Evolutionary conservation across 1,140 invertebrate species (phyloP).

Genomic region (Drosophila kurseongensis): DNA sequence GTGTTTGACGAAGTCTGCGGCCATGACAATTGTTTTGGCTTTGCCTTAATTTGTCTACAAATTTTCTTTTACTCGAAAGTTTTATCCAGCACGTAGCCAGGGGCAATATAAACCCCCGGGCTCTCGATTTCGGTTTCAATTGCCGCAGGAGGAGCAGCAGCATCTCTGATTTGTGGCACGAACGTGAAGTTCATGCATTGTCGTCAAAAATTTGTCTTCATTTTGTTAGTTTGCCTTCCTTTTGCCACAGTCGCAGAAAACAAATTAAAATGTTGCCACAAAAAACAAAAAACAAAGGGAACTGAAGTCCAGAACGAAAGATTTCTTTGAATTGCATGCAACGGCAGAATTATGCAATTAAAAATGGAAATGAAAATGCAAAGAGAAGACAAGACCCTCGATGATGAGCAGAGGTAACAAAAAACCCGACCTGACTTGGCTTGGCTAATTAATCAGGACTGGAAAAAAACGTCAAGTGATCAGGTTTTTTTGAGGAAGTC

Average conservation of each 20-base stretch:
- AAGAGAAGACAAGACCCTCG: constrained; percentile 22
- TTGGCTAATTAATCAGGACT: constrained; percentile 51
- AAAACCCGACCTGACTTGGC: constrained; percentile 40
- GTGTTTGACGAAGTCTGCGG: constrained; percentile 60
- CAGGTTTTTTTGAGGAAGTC: constrained; percentile 21
- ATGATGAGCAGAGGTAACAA: constrained; percentile 29
- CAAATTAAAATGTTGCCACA: constrained; percentile 80
- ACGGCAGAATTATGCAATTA: constrained; percentile 78
- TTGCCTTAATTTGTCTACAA: constrained; percentile 81
- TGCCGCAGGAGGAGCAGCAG: constrained; percentile 40
- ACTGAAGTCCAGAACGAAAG: constrained; percentile 23
- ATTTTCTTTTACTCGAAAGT: constrained; percentile 58
- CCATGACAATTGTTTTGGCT: constrained; percentile 65
- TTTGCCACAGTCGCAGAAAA: constrained; percentile 32
- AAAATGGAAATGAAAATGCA: constrained; percentile 73
- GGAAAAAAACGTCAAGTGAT: constrained; percentile 32
- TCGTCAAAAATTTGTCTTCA: constrained; percentile 74
- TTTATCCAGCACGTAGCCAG: constrained; percentile 48
- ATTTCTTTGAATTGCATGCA: constrained; percentile 72
- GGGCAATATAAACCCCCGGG: constrained; percentile 10
- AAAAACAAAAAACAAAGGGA: constrained; percentile 37
- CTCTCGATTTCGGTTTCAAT: constrained; percentile 54
- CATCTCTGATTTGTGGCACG: constrained; percentile 79
- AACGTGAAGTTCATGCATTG: constrained; percentile 80
- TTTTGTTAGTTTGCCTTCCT: constrained; percentile 44